phyloP scores from a whole-genome alignment of 2,888 invertebrate species.

The Heliconius ismenius region DNA sequence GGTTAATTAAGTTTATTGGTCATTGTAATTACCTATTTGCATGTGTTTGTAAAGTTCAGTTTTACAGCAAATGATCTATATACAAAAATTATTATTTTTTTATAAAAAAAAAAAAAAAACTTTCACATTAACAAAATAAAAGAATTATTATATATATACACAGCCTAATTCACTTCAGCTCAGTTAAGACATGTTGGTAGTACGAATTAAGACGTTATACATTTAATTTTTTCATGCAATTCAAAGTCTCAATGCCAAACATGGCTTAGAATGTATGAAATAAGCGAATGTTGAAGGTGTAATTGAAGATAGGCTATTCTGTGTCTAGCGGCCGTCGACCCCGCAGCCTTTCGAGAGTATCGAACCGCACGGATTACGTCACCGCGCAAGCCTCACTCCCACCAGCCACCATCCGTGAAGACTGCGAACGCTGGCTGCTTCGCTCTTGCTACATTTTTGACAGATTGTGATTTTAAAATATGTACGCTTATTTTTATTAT shows the following conservation, averaged over 20 bases:
- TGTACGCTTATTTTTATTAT: background rate
- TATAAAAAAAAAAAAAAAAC: background rate
- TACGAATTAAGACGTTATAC: background rate
- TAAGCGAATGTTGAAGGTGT: slow-evolving; percentile 70
- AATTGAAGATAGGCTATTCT: slow-evolving; percentile 79
- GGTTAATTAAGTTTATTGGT: too few relatives aligned
- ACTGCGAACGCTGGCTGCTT: slow-evolving; percentile 30
- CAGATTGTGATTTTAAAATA: slow-evolving; percentile 9
- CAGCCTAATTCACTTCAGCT: background rate
- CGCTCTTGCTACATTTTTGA: slow-evolving; percentile 31
- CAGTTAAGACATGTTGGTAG: background rate
- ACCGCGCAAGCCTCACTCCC: slow-evolving; percentile 61
- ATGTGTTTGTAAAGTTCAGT: too few relatives aligned
- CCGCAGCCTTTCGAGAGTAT: slow-evolving; percentile 71
- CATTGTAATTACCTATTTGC: too few relatives aligned
- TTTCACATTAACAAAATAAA: background rate
- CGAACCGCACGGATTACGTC: slow-evolving; percentile 71
- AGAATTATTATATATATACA: background rate
- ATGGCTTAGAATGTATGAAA: slow-evolving; percentile 35
- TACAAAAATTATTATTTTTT: background rate
- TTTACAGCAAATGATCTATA: background rate
- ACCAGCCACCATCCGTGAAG: slow-evolving; percentile 32
- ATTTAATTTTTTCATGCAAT: background rate
- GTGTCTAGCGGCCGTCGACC: slow-evolving; percentile 79
- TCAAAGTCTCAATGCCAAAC: slow-evolving; percentile 1